phyloP scores from a whole-genome alignment of 2,113 vertebrate species.

The Sapajus apella region DNA sequence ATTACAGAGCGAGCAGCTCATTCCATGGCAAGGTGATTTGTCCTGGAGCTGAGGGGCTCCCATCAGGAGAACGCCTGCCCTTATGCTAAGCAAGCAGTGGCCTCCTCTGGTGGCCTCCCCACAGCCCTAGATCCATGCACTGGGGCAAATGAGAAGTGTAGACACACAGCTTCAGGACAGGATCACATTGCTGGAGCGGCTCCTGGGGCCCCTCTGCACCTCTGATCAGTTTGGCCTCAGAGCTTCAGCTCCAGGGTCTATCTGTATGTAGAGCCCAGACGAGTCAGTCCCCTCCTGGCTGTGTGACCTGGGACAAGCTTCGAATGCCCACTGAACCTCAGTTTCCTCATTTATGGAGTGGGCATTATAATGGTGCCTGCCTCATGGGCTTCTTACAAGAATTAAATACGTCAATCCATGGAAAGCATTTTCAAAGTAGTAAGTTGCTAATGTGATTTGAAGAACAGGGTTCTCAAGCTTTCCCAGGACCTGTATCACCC shows the following conservation, averaged over 20 bases:
- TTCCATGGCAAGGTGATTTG: not conserved
- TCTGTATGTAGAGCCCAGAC: not conserved
- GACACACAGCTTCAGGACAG: not conserved
- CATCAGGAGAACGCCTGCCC: not conserved
- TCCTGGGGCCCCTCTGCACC: accelerated
- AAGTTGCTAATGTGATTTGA: not conserved
- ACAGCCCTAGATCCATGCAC: not conserved
- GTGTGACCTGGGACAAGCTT: not conserved
- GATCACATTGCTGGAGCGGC: accelerated
- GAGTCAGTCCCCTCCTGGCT: not conserved
- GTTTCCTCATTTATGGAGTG: not conserved
- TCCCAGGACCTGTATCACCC: not conserved
- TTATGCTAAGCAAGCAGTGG: not conserved
- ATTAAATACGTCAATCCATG: not conserved
- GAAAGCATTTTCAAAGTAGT: not conserved
- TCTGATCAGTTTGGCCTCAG: not conserved
- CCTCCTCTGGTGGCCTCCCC: not conserved
- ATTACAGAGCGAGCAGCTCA: not conserved
- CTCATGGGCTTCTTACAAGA: not conserved
- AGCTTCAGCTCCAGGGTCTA: not conserved
- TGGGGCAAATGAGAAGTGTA: accelerated
- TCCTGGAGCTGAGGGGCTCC: not conserved
- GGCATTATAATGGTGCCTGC: no score
- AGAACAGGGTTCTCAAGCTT: not conserved
- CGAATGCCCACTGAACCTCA: not conserved